Base-by-base conservation (phyloP, 2,888 invertebrate species). In the Rhingia rostrata region DNA sequence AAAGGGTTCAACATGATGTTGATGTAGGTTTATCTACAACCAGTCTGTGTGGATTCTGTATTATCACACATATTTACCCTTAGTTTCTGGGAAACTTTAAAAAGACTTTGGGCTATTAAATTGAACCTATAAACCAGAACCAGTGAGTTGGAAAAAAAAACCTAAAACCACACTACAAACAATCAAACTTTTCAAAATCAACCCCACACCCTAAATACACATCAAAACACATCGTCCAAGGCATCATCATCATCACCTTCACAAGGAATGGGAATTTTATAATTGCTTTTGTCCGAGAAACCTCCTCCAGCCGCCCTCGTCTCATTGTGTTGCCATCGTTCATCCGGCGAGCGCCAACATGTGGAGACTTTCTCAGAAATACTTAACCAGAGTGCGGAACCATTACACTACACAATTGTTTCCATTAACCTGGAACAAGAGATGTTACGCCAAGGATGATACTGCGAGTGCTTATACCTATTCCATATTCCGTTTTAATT, bases 21-120 rank as follows among this genome's bases (percentile, higher is more conserved):
- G 51, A 89, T 89, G 85, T 86, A 87, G 86, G 86, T 87, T 87
- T 86, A 87, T 88, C 22, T 22, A 84, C 82, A 86, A 85, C 86
- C 86, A 87, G 86, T 86, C 77, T 75, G 72, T 77, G 41, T 67
- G 61, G 53, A 51, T 80, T 32, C 9, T 30, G 9, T 12, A 45
- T 22, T 61, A 70, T 2, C 22, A 22, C 22, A 22, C 1, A 22
- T 2, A 22, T 22, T 22, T 22, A 22, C 22, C 22, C 2, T 22
- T 22, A 22, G 22, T 22, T 22, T 22, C 22, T 22, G 22, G 22
- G 22, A 22, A 22, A 22, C 22, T 22, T 22, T 22, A 22, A 22
- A 22, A 2, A 22, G 22, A 22, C 22, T 22, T 22, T 22, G 22
- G 22, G 22, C 22, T 22, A n/a, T n/a, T n/a, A n/a, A n/a, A n/a